These are phyloP conservation scores for Siniperca obscura DNA, from an alignment of 2,797 vertebrate genomes.

Conservation along the genomic window DNA sequence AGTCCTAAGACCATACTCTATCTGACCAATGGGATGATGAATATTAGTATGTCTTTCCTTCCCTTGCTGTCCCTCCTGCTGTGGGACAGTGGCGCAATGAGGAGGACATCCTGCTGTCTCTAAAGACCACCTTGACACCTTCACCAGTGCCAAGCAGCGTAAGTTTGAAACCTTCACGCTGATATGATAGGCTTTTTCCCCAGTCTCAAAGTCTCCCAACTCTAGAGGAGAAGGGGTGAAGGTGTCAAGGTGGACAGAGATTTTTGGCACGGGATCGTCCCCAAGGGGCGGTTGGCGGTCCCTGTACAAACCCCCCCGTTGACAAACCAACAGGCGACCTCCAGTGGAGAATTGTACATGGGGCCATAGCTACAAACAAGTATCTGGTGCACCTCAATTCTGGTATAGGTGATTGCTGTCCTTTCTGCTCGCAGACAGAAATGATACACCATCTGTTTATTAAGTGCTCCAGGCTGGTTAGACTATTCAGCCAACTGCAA, in stretches of 20 bases:
- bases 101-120: neutral
- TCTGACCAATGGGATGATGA: too few relatives aligned
- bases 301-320: neutral
- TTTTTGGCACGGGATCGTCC: neutral
- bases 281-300: neutral
- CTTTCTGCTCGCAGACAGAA: slow-evolving; percentile 1
- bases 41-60: neutral
- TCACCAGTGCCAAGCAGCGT: neutral
- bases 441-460: neutral
- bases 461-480: neutral
- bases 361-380: slow-evolving; percentile 4
- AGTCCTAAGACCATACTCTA: too few relatives aligned
- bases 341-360: slow-evolving; percentile 9
- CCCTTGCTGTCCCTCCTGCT: slow-evolving; percentile 1
- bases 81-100: neutral
- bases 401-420: neutral
- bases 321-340: neutral
- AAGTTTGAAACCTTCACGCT: neutral
- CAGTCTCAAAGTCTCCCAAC: neutral
- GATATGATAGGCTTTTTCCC: neutral
- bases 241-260: neutral
- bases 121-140: neutral
- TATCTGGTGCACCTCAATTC: slow-evolving; percentile 3
- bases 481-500: neutral
- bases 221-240: neutral